Conservation (phyloP, 1,140 invertebrate species). For the Sinella curviseta region DNA sequence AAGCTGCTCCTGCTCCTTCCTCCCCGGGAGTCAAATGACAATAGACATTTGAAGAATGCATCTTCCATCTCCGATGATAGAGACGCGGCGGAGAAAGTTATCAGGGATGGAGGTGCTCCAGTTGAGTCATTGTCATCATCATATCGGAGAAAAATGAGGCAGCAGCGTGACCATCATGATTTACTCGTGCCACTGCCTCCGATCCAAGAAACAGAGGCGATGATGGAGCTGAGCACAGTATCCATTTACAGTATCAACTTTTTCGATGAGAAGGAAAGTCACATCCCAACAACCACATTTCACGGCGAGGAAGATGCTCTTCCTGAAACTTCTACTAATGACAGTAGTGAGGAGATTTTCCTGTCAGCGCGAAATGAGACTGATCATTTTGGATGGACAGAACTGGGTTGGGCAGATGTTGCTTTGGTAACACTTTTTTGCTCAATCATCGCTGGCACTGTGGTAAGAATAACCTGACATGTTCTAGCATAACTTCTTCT, state of each 20-base stretch:
- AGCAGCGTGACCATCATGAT: too few species aligned
- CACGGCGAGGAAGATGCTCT: neutral
- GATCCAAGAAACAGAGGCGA: too few species aligned
- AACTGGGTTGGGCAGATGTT: constrained; percentile 52
- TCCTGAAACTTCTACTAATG: neutral
- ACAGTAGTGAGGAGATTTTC: neutral
- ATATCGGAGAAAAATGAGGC: too few species aligned
- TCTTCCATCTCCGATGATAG: too few species aligned
- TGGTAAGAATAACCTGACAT: constrained; percentile 55
- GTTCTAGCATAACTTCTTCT: neutral
- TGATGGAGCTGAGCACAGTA: neutral
- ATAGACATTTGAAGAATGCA: neutral
- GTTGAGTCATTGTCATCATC: neutral
- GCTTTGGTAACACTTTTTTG: constrained; percentile 54
- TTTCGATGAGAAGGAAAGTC: neutral
- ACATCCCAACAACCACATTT: neutral
- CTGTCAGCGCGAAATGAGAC: neutral
- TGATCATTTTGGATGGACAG: neutral
- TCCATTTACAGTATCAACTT: neutral
- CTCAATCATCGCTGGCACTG: constrained; percentile 55
- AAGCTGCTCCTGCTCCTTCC: neutral
- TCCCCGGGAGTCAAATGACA: neutral
- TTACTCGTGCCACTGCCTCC: too few species aligned
- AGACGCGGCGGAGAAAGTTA: neutral
- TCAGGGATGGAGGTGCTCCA: neutral